These are phyloP conservation scores for Brachypodius melanocephalos DNA, from an alignment of 2,113 vertebrate species.

Conservation along the genomic window DNA sequence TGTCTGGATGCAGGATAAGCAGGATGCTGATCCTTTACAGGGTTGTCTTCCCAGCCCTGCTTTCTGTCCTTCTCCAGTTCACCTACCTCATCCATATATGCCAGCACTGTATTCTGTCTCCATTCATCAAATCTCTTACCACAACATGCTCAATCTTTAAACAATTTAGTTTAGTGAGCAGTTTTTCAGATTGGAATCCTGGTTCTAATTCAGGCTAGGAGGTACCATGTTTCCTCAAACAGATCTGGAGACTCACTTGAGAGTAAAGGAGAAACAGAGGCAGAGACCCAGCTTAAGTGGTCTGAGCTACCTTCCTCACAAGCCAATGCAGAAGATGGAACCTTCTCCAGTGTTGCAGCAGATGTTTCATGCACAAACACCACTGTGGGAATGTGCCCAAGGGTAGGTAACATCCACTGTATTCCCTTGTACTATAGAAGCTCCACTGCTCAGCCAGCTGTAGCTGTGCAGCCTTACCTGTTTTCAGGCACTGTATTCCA, in stretches of 20 bases:
- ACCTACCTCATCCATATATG: fast-evolving
- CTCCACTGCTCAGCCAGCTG: not conserved
- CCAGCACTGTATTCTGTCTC: not conserved
- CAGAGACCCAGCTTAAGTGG: not conserved
- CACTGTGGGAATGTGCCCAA: not conserved
- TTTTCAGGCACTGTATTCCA: not conserved
- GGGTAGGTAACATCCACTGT: not conserved
- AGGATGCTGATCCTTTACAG: not conserved
- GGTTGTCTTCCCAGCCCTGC: not conserved
- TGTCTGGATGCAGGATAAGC: not conserved
- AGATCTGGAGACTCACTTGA: not conserved
- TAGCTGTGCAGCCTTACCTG: not conserved
- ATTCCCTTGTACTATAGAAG: not conserved
- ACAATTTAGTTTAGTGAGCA: not conserved
- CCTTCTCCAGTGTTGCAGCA: not conserved
- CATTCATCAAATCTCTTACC: not conserved
- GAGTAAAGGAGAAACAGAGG: not conserved
- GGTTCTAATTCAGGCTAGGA: not conserved
- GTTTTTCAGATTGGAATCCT: not conserved
- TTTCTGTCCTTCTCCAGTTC: not conserved
- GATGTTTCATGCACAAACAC: not conserved
- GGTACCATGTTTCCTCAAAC: not conserved
- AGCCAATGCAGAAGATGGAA: not conserved
- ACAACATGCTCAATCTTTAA: not conserved
- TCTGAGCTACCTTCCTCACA: not conserved